A percentile compares a stretch with the other conserved stretches of the same genome.
phyloP scores from a whole-genome alignment of 2,797 vertebrate genomes.

The Chaunax sp. region DNA sequence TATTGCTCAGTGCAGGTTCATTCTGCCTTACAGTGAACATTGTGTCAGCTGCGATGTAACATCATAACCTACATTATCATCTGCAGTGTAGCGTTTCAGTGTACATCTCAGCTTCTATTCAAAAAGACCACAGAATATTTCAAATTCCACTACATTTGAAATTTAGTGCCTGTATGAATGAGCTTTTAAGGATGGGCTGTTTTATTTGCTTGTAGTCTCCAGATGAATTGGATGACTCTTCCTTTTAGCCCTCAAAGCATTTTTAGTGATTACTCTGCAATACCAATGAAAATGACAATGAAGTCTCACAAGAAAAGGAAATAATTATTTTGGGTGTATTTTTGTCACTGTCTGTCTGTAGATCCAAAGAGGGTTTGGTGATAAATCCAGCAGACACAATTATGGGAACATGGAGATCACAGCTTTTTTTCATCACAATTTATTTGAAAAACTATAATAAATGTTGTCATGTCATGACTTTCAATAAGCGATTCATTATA shows the following conservation, averaged over 20 bases:
- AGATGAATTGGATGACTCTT: conserved; percentile 37
- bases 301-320: conserved; percentile 54
- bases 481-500: conserved; percentile 1
- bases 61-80: conserved; percentile 27
- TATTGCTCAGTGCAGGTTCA: conserved; percentile 45
- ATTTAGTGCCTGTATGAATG: neutral
- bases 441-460: neutral
- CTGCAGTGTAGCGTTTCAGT: conserved; percentile 8
- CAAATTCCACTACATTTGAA: neutral
- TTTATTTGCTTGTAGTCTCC: conserved; percentile 33
- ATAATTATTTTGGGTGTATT: conserved; percentile 45
- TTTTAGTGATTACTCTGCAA: conserved; percentile 57
- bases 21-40: conserved; percentile 37
- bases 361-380: conserved; percentile 46
- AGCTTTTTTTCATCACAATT: neutral
- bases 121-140: neutral
- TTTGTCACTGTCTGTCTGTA: conserved; percentile 50
- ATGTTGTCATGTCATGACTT: conserved; percentile 12
- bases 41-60: conserved; percentile 37
- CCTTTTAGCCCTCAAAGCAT: conserved; percentile 40
- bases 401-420: neutral
- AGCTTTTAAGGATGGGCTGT: conserved; percentile 6
- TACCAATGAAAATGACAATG: conserved; percentile 62
- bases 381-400: conserved; percentile 22
- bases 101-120: conserved; percentile 1